Base-by-base conservation (phyloP, 1,140 invertebrate genomes). In the Drosophila teissieri region DNA sequence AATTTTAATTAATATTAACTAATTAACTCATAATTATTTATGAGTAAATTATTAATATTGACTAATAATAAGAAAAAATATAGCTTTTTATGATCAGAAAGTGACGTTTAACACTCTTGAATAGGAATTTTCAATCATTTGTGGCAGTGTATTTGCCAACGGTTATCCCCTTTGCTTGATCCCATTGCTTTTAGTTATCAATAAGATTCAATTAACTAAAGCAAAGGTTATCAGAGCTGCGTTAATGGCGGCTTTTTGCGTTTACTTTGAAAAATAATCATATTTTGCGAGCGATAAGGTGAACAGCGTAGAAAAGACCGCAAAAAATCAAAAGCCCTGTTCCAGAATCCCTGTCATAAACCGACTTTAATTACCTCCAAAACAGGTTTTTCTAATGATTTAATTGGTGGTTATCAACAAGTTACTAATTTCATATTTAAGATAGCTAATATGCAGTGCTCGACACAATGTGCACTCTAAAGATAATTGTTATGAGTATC, bases 161-260 rank as follows among this genome's bases (percentile, higher is more conserved):
- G 24, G 22, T 10, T 24, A 14, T 19, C n/a, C 14, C 27, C 14
- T 40, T 46, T 39, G 10, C 54, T 42, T 44, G 36, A 39, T 34
- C 14, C 31, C 49, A 73, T 48, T 61, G 40, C 15, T 34, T n/a
- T 45, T 37, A 8, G 44, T 78, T 83, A 86, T 81, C 82, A 67
- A 60, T 49, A 27, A 15, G 78, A 74, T 86, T 85, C 78, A 85
- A 86, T 85, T 81, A 81, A 67, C 24, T 48, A 27, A 40, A n/a
- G 3, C 22, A 61, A 53, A 56, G 62, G 55, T 46, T 37, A 49
- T 46, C 46, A 24, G 7, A 34, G 45, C 19, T 61, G 57, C 61
- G 46, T 56, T 72, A 52, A 63, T 60, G 53, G 44, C 14, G 42
- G 24, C 31, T 19, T 63, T 56, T 15, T 49, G 51, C 45, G 54